phyloP scores from a whole-genome alignment of 1,140 invertebrate genomes.

The Ceratoteleas bidentatus region DNA sequence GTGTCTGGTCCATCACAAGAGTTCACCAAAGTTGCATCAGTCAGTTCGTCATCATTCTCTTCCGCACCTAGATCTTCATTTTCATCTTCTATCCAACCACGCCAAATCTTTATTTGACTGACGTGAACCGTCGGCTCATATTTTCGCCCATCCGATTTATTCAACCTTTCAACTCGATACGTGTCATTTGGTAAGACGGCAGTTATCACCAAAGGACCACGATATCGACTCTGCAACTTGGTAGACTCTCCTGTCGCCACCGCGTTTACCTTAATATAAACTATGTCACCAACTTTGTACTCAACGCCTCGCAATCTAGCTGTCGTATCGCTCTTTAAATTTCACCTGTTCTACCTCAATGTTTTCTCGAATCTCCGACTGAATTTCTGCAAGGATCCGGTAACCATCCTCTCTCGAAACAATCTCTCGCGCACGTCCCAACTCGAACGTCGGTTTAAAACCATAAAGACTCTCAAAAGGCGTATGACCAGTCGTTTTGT shows the following conservation, averaged over 20 bases:
- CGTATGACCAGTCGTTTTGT: not conserved
- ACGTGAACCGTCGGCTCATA: too few relatives aligned
- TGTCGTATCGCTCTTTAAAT: not conserved
- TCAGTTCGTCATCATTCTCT: too few relatives aligned
- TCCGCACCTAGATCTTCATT: too few relatives aligned
- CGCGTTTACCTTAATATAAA: not conserved
- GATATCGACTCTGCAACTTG: conserved; percentile 1
- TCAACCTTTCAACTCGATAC: too few relatives aligned
- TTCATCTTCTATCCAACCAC: too few relatives aligned
- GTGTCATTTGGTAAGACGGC: too few relatives aligned
- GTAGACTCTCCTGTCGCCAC: not conserved
- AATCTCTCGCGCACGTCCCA: not conserved
- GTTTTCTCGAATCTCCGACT: not conserved
- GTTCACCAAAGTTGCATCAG: too few relatives aligned
- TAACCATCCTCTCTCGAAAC: not conserved
- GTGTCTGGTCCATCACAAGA: too few relatives aligned
- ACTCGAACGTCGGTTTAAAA: not conserved
- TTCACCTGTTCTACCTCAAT: not conserved
- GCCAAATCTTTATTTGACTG: too few relatives aligned
- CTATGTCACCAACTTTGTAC: not conserved
- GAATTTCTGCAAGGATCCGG: not conserved
- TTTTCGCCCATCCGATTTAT: too few relatives aligned
- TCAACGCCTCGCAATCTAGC: not conserved
- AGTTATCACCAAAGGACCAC: not conserved
- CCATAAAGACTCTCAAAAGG: not conserved